These are phyloP conservation scores for Ylistrum balloti DNA, from an alignment of 1,140 invertebrate genomes.

Conservation along the genomic window DNA sequence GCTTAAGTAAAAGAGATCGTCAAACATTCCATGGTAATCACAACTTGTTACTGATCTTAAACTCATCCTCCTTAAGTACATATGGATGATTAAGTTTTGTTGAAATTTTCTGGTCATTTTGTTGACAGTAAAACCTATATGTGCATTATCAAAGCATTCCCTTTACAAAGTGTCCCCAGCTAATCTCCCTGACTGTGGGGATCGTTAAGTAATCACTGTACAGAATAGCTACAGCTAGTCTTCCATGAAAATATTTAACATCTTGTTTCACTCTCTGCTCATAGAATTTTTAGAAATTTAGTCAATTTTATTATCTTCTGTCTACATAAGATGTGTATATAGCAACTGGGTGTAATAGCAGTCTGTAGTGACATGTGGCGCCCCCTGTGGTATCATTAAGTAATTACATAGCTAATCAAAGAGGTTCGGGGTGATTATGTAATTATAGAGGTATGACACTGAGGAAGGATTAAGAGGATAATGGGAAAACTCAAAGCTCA, in stretches of 20 bases:
- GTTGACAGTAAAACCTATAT: neutral
- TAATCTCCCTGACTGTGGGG: no score
- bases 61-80: no score
- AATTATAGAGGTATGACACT: neutral
- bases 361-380: neutral
- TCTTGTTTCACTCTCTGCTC: neutral
- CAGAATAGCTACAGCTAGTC: neutral
- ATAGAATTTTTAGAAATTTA: neutral
- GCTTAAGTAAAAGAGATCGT: no score
- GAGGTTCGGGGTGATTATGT: neutral
- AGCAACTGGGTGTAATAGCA: neutral
- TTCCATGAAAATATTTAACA: neutral
- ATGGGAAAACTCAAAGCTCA: no score
- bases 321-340: neutral
- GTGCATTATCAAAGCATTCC: no score
- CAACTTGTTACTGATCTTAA: no score
- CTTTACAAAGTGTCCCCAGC: no score
- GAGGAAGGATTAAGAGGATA: neutral
- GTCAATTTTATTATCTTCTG: neutral
- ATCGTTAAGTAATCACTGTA: neutral
- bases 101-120: neutral
- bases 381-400: neutral
- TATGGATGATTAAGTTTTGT: neutral
- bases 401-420: neutral
- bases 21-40: no score